Evolutionary conservation across 2,888 invertebrate species (phyloP).

Genomic region (Allygus modestus): DNA sequence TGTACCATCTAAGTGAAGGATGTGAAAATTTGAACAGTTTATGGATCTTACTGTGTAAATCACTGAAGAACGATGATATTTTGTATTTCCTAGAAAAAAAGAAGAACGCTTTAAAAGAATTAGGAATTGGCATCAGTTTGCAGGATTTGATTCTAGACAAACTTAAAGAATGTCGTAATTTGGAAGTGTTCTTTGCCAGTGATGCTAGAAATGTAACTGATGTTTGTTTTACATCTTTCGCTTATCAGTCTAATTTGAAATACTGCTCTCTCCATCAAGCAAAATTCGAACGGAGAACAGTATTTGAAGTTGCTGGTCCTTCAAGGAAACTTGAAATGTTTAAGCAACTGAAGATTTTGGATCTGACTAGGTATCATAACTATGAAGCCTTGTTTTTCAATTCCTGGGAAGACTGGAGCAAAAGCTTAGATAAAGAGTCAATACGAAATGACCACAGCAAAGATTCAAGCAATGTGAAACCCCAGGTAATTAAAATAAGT

Average conservation of each 20-base stretch:
- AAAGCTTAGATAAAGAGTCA: background rate
- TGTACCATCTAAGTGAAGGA: background rate
- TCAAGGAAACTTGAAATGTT: background rate
- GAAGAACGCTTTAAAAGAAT: constrained; percentile 17
- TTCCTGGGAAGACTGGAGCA: background rate
- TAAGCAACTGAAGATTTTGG: background rate
- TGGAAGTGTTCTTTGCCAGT: constrained; percentile 13
- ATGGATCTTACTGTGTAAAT: constrained; percentile 32
- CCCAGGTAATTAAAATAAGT: too few species aligned
- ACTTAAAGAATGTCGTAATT: constrained; percentile 41
- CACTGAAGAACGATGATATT: background rate
- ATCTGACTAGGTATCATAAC: constrained; percentile 9
- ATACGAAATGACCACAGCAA: too few species aligned
- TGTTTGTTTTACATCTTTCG: background rate
- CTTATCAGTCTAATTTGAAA: background rate
- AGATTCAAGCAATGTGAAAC: too few species aligned
- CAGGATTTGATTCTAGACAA: background rate
- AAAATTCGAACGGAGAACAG: background rate
- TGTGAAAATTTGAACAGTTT: constrained; percentile 18
- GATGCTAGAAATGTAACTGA: constrained; percentile 16
- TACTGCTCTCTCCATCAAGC: constrained; percentile 36
- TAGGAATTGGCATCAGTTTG: constrained; percentile 6
- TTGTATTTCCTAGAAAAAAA: constrained; percentile 39
- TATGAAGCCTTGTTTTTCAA: background rate
- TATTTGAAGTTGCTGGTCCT: background rate